Percentiles rank a stretch among this genome's conserved stretches.
Evolutionary conservation across 2,113 vertebrate species (phyloP).

Genomic region (Podocnemis expansa): DNA sequence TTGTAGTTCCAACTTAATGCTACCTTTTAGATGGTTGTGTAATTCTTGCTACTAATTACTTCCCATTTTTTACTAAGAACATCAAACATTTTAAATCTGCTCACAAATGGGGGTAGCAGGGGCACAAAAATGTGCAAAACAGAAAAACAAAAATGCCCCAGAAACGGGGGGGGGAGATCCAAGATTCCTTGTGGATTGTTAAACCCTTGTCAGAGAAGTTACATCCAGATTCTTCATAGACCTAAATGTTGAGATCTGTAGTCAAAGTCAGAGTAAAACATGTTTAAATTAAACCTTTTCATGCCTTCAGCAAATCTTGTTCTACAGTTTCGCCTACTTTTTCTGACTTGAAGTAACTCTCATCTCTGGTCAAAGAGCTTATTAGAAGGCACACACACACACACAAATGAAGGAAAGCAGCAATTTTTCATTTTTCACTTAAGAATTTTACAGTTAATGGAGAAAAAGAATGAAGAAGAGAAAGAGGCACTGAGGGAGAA

Average conservation of each 20-base stretch:
- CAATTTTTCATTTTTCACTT: constrained; percentile 21
- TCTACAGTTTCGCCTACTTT: constrained; percentile 52
- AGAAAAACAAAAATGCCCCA: too few species aligned
- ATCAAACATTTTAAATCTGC: background rate
- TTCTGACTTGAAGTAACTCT: constrained; percentile 48
- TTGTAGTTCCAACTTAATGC: constrained; percentile 32
- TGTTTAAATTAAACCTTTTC: constrained; percentile 60
- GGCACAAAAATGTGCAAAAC: background rate
- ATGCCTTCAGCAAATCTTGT: constrained; percentile 51
- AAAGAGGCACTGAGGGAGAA: background rate
- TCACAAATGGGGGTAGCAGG: background rate
- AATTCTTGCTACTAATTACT: constrained; percentile 39
- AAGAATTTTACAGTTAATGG: constrained; percentile 13
- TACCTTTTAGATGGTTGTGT: constrained; percentile 23
- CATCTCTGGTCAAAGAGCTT: constrained; percentile 54
- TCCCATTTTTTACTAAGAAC: constrained; percentile 15
- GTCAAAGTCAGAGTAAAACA: constrained; percentile 71
- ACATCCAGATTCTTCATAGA: constrained; percentile 48
- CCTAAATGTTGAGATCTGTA: constrained; percentile 53
- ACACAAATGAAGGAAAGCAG: constrained; percentile 28
- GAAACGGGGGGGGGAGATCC: too few species aligned
- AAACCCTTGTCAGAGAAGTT: constrained; percentile 44
- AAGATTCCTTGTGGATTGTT: constrained; percentile 4
- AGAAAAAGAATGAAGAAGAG: background rate
- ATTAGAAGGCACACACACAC: constrained; percentile 45